Conservation (phyloP, 1,140 invertebrate species). For the Danaus plexippus region DNA sequence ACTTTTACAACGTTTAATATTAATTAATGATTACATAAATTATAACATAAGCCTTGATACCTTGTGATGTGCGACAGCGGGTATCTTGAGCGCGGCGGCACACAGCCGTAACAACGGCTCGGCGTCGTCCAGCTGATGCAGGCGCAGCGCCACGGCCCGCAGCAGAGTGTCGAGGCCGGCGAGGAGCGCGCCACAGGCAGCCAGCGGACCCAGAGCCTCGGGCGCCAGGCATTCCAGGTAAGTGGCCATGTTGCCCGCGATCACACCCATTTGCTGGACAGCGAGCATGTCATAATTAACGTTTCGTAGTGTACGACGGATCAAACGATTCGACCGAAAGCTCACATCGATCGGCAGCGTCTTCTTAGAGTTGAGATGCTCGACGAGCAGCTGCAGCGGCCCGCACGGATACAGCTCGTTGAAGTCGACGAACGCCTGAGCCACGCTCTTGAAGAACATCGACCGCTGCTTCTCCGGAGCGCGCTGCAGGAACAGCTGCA, state of each 20-base stretch:
- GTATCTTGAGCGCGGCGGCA: conserved; percentile 87
- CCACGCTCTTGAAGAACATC: conserved; percentile 94
- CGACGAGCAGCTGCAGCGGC: conserved; percentile 91
- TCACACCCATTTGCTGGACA: conserved; percentile 47
- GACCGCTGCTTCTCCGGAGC: conserved; percentile 81
- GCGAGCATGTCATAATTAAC: not conserved
- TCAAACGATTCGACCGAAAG: not conserved
- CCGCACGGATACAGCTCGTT: conserved; percentile 96
- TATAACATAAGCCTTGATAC: conserved; percentile 56
- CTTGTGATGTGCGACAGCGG: conserved; percentile 85
- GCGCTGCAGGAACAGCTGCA: conserved; percentile 95
- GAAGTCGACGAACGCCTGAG: conserved; percentile 95
- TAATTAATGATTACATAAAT: too few relatives aligned
- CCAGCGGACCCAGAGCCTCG: conserved; percentile 81
- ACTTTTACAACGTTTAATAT: too few relatives aligned
- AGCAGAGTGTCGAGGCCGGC: conserved; percentile 90
- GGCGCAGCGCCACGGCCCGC: conserved; percentile 81
- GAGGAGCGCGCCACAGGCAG: conserved; percentile 86
- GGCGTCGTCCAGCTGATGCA: conserved; percentile 82
- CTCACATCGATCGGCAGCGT: conserved; percentile 81
- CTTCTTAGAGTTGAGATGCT: conserved; percentile 93
- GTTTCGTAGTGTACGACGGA: not conserved
- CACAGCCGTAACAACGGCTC: conserved; percentile 88
- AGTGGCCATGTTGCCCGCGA: conserved; percentile 84
- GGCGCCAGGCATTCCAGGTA: conserved; percentile 94